Conservation (phyloP, 2,797 vertebrate species). For the Australoheros facetus region DNA sequence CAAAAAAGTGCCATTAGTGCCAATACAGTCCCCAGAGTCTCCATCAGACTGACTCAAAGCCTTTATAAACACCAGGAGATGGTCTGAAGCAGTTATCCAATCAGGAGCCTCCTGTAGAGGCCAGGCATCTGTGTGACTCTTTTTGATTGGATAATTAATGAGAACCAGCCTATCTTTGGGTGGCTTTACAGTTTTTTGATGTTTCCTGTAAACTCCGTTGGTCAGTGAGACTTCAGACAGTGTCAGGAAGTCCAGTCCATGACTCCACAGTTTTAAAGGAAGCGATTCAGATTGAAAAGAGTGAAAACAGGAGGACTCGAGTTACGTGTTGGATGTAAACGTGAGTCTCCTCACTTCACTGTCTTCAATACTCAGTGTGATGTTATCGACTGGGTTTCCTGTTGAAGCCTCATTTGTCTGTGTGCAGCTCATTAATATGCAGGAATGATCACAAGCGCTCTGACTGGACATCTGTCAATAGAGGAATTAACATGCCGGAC, state of each 20-base stretch:
- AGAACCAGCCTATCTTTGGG: neutral
- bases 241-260: neutral
- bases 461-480: constrained; percentile 75
- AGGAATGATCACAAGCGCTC: constrained; percentile 30
- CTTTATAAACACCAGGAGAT: neutral
- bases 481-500: constrained; percentile 62
- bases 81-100: neutral
- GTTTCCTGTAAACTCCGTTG: neutral
- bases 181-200: neutral
- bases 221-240: neutral
- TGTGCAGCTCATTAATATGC: constrained; percentile 59
- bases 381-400: constrained; percentile 25
- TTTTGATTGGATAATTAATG: neutral
- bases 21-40: neutral
- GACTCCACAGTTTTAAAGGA: neutral
- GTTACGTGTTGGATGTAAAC: no score
- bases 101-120: neutral
- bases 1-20: neutral
- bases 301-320: neutral
- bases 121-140: neutral
- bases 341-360: neutral
- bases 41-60: neutral
- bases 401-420: neutral
- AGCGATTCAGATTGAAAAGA: neutral
- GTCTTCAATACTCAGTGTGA: neutral